Evolutionary conservation across 2,888 invertebrate genomes (phyloP).

Genomic region (Norana najaformis): DNA sequence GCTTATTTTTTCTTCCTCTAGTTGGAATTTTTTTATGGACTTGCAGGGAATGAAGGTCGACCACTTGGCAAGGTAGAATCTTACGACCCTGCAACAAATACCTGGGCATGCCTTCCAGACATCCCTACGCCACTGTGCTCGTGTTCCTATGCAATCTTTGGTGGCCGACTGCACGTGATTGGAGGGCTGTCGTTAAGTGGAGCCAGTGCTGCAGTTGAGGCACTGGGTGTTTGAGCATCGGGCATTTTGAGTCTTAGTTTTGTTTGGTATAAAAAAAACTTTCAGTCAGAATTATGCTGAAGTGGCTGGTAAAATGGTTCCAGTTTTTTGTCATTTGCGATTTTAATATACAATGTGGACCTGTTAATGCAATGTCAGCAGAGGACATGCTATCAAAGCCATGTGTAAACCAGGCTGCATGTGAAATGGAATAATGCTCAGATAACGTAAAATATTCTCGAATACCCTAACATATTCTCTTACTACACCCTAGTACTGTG

Average conservation of each 20-base stretch:
- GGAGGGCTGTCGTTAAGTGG: slow-evolving; percentile 58
- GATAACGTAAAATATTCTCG: too few relatives aligned
- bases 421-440: too few relatives aligned
- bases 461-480: too few relatives aligned
- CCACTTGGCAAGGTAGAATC: slow-evolving; percentile 53
- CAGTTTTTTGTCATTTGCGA: neutral
- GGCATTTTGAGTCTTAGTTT: neutral
- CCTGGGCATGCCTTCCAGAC: slow-evolving; percentile 51
- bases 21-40: neutral
- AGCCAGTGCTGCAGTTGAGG: slow-evolving; percentile 53
- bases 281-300: neutral
- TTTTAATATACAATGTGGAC: too few relatives aligned
- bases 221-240: slow-evolving; percentile 28
- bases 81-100: slow-evolving; percentile 52
- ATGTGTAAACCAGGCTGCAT: too few relatives aligned
- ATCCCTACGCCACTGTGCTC: slow-evolving; percentile 57
- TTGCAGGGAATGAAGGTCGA: slow-evolving; percentile 55
- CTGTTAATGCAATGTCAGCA: too few relatives aligned
- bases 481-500: too few relatives aligned
- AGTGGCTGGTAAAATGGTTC: neutral
- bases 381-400: too few relatives aligned
- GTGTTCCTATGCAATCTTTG: slow-evolving; percentile 51
- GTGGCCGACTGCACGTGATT: slow-evolving; percentile 52
- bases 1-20: too few relatives aligned
- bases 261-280: too few relatives aligned